phyloP scores from a whole-genome alignment of 1,140 invertebrate genomes.

The Atta texana region DNA sequence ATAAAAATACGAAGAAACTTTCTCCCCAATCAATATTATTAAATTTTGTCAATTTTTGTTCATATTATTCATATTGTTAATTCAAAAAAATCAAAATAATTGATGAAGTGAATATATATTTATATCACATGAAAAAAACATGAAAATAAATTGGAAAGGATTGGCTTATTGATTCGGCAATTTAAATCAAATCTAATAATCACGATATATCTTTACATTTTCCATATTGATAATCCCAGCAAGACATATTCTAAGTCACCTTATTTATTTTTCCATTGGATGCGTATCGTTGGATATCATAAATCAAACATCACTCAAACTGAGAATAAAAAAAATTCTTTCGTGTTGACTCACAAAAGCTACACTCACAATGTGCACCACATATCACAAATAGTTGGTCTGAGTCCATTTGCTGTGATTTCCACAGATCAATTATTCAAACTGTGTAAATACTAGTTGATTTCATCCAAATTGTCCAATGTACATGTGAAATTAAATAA shows the following conservation, averaged over 20 bases:
- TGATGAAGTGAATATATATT: not conserved
- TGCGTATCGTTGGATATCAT: slow-evolving; percentile 20
- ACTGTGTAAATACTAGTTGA: slow-evolving; percentile 70
- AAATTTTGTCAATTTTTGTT: not conserved
- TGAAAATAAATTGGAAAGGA: slow-evolving; percentile 63
- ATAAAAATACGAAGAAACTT: no score
- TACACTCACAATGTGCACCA: slow-evolving; percentile 68
- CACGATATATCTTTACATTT: slow-evolving; percentile 34
- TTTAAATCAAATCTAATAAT: slow-evolving; percentile 49
- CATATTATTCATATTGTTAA: not conserved
- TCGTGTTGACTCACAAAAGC: slow-evolving; percentile 53
- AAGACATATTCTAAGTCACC: slow-evolving; percentile 33
- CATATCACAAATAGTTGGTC: slow-evolving; percentile 72
- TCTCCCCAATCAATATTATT: not conserved
- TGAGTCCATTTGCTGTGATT: slow-evolving; percentile 62
- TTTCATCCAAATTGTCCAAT: slow-evolving; percentile 68
- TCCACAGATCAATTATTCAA: slow-evolving; percentile 69
- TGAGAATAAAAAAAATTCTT: slow-evolving; percentile 65
- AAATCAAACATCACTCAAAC: slow-evolving; percentile 64
- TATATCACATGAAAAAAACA: not conserved
- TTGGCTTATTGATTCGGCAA: slow-evolving; percentile 41
- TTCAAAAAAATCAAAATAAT: not conserved
- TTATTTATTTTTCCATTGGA: slow-evolving; percentile 15
- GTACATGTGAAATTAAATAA: slow-evolving; percentile 73
- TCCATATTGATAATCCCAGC: slow-evolving; percentile 30